phyloP scores from a whole-genome alignment of 2,888 invertebrate genomes.

The Sarcophaga caerulescens region DNA sequence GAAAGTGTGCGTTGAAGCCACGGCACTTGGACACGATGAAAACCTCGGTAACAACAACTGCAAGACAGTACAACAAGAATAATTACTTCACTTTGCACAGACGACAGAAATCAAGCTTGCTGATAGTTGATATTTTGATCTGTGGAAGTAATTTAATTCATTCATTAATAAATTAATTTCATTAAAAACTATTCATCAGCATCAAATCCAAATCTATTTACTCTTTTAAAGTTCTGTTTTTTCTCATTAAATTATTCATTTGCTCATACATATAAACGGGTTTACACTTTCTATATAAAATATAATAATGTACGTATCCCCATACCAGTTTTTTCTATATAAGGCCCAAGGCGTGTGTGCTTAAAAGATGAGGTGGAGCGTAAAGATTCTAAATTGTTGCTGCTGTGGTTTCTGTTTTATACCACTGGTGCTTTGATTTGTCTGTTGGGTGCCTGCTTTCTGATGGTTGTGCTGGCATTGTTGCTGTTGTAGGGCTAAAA shows the following conservation, averaged over 20 bases:
- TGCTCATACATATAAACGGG: background rate
- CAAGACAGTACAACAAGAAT: no score
- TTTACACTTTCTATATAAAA: background rate
- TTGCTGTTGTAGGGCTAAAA: conserved; percentile 42
- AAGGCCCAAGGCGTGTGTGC: background rate
- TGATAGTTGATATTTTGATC: no score
- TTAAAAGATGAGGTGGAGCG: conserved; percentile 64
- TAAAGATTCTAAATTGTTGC: conserved; percentile 63
- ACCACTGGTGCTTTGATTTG: conserved; percentile 37
- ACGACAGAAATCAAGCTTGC: no score
- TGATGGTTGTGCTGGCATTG: conserved; percentile 31
- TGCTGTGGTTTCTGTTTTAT: conserved; percentile 50
- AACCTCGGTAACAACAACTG: no score
- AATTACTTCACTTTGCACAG: no score
- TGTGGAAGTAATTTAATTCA: no score
- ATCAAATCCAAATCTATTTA: background rate
- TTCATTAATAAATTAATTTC: no score
- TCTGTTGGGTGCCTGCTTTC: conserved; percentile 31
- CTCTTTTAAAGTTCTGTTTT: conserved; percentile 24
- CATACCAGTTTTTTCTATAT: background rate
- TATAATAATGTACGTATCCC: background rate
- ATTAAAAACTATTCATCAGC: no score
- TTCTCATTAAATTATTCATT: background rate
- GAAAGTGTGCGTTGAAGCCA: no score
- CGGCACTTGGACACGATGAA: no score